These are phyloP conservation scores for Falco peregrinus DNA, from an alignment of 2,797 vertebrate genomes.

Conservation along the genomic window DNA sequence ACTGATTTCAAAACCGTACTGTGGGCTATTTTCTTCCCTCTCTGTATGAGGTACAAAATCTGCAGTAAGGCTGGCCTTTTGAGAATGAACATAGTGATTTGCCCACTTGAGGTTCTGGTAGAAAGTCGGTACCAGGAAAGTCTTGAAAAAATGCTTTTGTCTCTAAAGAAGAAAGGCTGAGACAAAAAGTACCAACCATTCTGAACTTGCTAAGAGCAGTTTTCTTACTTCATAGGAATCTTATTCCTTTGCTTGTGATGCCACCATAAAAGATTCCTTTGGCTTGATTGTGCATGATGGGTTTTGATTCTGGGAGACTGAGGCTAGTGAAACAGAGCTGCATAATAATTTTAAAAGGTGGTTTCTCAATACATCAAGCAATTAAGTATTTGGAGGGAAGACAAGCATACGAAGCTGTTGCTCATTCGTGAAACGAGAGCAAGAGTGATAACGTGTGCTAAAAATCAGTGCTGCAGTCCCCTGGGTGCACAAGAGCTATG, in stretches of 20 bases:
- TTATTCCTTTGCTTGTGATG: not conserved
- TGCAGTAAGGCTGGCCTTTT: not conserved
- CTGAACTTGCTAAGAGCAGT: not conserved
- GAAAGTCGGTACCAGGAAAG: not conserved
- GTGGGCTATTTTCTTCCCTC: not conserved
- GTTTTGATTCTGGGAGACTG: not conserved
- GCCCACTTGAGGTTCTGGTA: not conserved
- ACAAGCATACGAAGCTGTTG: not conserved
- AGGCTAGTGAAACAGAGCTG: not conserved
- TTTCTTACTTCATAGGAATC: not conserved
- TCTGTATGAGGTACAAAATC: not conserved
- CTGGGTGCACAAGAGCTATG: rapidly evolving
- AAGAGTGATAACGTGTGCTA: not conserved
- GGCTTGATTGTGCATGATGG: not conserved
- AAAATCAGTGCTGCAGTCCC: not conserved
- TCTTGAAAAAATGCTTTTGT: not conserved
- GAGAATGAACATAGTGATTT: not conserved
- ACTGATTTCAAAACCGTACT: not conserved
- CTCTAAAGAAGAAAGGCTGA: not conserved
- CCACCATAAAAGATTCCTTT: not conserved
- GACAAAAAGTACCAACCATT: not conserved
- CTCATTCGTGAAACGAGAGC: not conserved
- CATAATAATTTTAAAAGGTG: not conserved
- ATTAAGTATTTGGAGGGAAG: slow-evolving; percentile 4
- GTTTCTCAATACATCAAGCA: slow-evolving; percentile 26